Percentiles rank a stretch among this genome's conserved stretches.
phyloP scores from a whole-genome alignment of 2,888 invertebrate species.

The Acleris laterana region DNA sequence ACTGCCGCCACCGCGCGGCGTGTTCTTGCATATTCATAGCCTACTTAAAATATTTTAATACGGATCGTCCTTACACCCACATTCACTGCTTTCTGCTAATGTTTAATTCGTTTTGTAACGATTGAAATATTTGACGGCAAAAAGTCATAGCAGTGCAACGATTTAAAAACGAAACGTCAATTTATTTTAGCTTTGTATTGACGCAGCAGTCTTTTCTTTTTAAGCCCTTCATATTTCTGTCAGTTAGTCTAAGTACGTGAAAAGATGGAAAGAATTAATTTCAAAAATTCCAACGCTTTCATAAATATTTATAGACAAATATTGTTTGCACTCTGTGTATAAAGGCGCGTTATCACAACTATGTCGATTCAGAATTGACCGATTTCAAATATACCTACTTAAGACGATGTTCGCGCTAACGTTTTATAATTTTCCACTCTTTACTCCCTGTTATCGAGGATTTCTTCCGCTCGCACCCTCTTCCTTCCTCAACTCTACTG shows the following conservation, averaged over 20 bases:
- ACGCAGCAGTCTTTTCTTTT: no score
- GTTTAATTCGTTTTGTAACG: conserved; percentile 67
- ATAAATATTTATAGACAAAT: no score
- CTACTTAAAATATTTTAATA: conserved; percentile 84
- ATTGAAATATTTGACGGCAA: conserved; percentile 54
- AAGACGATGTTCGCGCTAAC: conserved; percentile 61
- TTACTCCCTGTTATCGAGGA: conserved; percentile 74
- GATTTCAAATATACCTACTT: conserved; percentile 63
- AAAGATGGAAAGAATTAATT: no score
- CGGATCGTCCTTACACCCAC: conserved; percentile 69
- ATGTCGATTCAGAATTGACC: conserved; percentile 52
- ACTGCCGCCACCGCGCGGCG: conserved; percentile 73
- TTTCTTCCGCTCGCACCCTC: conserved; percentile 76
- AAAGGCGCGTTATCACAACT: conserved; percentile 5
- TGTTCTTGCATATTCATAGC: conserved; percentile 84
- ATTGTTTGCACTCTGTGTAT: no score
- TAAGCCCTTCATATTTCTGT: no score
- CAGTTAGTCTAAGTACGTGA: no score
- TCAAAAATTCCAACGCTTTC: no score
- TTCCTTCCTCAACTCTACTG: conserved; percentile 74
- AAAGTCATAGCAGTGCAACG: conserved; percentile 6
- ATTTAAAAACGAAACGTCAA: no score
- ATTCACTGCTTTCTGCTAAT: conserved; percentile 75
- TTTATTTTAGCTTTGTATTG: no score
- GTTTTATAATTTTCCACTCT: conserved; percentile 77